Base-by-base conservation (phyloP, 2,888 invertebrate species). In the Andrena bucephala region DNA sequence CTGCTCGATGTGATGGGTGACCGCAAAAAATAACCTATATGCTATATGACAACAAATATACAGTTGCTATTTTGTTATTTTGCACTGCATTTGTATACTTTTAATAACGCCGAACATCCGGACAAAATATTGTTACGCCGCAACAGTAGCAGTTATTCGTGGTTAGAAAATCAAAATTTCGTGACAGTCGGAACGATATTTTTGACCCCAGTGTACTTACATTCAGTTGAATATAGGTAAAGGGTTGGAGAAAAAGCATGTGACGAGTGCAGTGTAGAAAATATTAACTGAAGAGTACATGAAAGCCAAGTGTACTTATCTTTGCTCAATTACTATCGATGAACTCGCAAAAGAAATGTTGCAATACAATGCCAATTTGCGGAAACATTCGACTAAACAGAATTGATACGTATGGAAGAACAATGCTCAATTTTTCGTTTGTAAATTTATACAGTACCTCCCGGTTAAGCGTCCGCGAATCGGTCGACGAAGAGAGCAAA, bases 391-490 rank as follows among this genome's bases (percentile, higher is more conserved):
- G 50, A 69, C 31, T 36, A 73, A 81, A 57, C 54, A 50, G 7
- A 69, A 75, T 52, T 57, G 50, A 66, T 67, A 52, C 31, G 42
- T 42, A 69, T 69, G 77, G 70, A 83, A 83, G 81, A 81, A 83
- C 76, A 81, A 81, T 72, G 69, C 75, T 68, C 72, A 68, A 68
- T 42, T 68, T 24, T 69, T 31, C 27, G 54, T 70, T 74, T 71
- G 68, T 67, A 69, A 78, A 73, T 71, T 31, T 59, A 48, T 52
- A 20, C 52, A 52, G 42, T 42, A 42, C 16, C 42, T 42, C 42
- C 16, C 42, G 16, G 42, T 16, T 42, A 42, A 42, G 42, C 42
- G 42, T 42, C 5, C 16, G 42, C 42, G 42, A 42, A 16, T 42
- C 4, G 16, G 16, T 42, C 16, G 16, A 42, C 42, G 16, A 42